Conservation (phyloP, 2,797 vertebrate genomes). For the Sebastes vulpes region DNA sequence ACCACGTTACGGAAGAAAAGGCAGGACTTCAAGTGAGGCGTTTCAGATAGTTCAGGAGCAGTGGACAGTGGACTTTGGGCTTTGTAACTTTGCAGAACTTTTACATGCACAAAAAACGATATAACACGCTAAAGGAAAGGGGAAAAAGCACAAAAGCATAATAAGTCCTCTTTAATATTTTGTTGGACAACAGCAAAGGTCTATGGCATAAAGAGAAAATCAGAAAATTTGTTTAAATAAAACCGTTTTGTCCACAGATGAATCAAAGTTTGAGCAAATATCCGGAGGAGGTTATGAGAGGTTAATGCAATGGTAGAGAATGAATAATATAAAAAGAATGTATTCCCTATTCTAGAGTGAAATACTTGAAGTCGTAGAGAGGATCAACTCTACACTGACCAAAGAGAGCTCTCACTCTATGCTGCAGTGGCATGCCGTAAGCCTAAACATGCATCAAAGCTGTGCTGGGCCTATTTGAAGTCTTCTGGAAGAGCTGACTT, state of each 20-base stretch:
- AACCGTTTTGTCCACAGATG: not conserved
- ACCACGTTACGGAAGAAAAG: no score
- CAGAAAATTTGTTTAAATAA: not conserved
- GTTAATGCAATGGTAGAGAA: not conserved
- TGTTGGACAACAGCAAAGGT: not conserved
- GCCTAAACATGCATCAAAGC: slow-evolving; percentile 73
- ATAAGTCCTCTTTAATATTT: no score
- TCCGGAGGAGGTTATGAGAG: not conserved
- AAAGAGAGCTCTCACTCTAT: slow-evolving; percentile 25
- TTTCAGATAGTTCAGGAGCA: no score
- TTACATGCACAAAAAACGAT: no score
- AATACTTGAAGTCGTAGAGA: not conserved
- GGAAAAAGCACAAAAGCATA: no score
- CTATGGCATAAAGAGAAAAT: not conserved
- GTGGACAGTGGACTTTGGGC: no score
- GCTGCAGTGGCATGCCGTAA: slow-evolving; percentile 50
- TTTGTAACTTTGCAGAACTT: no score
- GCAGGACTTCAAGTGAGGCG: no score
- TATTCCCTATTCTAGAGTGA: not conserved
- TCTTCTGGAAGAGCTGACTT: slow-evolving; percentile 67
- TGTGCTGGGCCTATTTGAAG: slow-evolving; percentile 50
- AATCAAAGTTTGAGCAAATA: not conserved
- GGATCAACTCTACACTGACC: slow-evolving; percentile 44
- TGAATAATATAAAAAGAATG: not conserved
- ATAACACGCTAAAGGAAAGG: no score